Percentiles rank a stretch among this genome's conserved stretches.
These are phyloP conservation scores for Hypomecis punctinalis DNA, from an alignment of 2,888 invertebrate species.

Conservation along the genomic window DNA sequence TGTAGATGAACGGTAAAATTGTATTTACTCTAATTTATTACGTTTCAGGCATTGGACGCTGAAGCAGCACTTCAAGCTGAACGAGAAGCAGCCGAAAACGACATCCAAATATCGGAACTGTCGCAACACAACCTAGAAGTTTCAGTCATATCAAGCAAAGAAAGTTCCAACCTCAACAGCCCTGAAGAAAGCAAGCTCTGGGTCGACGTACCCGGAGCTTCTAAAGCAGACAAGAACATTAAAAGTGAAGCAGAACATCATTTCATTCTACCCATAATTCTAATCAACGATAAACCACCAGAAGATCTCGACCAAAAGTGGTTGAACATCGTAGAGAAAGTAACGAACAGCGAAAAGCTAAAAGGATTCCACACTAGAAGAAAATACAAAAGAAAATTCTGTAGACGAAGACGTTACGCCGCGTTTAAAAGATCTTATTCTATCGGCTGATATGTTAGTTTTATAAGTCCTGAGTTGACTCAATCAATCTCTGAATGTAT, in stretches of 20 bases:
- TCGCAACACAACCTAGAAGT: slow-evolving; percentile 65
- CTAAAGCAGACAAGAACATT: slow-evolving; percentile 54
- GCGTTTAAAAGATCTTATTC: slow-evolving; percentile 78
- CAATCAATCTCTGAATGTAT: not conserved
- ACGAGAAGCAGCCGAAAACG: slow-evolving; percentile 58
- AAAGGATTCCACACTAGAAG: slow-evolving; percentile 65
- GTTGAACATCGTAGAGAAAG: slow-evolving; percentile 63
- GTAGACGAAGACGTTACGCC: slow-evolving; percentile 67
- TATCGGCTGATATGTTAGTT: slow-evolving; percentile 58
- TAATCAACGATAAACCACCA: slow-evolving; percentile 74
- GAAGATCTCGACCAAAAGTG: slow-evolving; percentile 76
- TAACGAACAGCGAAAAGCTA: slow-evolving; percentile 65
- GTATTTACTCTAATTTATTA: slow-evolving; percentile 14
- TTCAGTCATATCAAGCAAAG: slow-evolving; percentile 61
- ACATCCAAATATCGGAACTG: slow-evolving; percentile 55
- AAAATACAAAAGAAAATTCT: slow-evolving; percentile 72
- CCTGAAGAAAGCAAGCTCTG: slow-evolving; percentile 58
- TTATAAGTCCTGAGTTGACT: not conserved
- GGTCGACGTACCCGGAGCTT: slow-evolving; percentile 57
- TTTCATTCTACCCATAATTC: slow-evolving; percentile 66
- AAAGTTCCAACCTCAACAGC: slow-evolving; percentile 56
- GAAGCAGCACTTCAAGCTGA: slow-evolving; percentile 66
- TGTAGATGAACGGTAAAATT: too few species aligned
- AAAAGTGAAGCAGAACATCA: slow-evolving; percentile 50
- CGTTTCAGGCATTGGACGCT: slow-evolving; percentile 67